phyloP scores from a whole-genome alignment of 2,888 invertebrate species.

The Adelphocoris suturalis region DNA sequence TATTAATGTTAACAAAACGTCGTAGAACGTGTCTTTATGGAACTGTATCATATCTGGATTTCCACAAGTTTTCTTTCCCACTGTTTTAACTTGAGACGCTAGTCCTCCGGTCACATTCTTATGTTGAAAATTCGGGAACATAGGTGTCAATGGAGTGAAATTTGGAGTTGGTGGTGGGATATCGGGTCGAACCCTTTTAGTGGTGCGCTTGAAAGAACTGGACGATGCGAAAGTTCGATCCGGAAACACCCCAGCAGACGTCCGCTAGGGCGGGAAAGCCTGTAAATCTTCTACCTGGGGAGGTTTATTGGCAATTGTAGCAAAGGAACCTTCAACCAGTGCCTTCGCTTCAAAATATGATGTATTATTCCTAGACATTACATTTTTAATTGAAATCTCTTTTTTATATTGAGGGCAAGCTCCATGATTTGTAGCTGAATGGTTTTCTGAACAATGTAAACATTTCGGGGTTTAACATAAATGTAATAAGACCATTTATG shows the following conservation, averaged over 20 bases:
- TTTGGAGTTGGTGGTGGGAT: conserved; percentile 65
- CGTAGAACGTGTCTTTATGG: conserved; percentile 5
- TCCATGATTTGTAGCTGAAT: not conserved
- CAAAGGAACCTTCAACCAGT: not conserved
- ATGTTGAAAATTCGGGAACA: not conserved
- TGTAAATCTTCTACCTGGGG: not conserved
- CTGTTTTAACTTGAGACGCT: not conserved
- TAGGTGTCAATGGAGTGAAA: not conserved
- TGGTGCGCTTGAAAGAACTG: conserved; percentile 45
- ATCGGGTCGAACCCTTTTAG: no score
- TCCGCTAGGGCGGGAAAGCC: conserved; percentile 20
- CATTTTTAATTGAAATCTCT: conserved; percentile 3
- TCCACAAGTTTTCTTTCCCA: not conserved
- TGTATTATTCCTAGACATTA: not conserved
- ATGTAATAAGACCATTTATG: no score
- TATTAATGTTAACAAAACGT: not conserved
- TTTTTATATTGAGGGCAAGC: not conserved
- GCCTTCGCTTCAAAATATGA: conserved; percentile 53
- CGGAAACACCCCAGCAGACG: conserved; percentile 57
- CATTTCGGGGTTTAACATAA: no score
- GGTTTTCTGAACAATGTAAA: conserved; percentile 18
- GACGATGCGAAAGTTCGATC: not conserved
- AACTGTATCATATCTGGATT: not conserved
- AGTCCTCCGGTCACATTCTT: conserved; percentile 22
- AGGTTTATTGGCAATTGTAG: conserved; percentile 13